phyloP scores from a whole-genome alignment of 2,113 vertebrate species.

The Polypterus senegalus region DNA sequence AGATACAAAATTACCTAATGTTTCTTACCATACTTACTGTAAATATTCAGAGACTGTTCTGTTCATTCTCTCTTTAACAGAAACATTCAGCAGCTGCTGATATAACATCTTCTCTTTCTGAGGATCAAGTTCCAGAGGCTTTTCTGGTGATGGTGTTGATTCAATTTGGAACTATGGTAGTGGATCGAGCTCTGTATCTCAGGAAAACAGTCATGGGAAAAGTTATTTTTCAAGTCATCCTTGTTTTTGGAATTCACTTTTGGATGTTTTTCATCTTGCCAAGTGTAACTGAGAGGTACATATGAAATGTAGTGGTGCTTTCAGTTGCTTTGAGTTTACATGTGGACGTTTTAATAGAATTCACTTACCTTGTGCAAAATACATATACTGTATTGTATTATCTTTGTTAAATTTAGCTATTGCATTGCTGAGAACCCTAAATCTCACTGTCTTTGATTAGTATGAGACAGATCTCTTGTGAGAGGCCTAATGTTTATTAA shows the following conservation, averaged over 20 bases:
- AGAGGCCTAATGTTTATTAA: too few relatives aligned
- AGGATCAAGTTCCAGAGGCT: constrained; percentile 87
- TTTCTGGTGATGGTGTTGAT: constrained; percentile 97
- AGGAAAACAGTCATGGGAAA: constrained; percentile 92
- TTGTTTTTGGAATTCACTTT: constrained; percentile 95
- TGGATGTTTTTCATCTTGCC: constrained; percentile 99
- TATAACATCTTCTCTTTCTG: constrained; percentile 89
- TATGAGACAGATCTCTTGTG: too few relatives aligned
- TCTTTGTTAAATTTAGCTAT: too few relatives aligned
- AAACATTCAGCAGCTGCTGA: constrained; percentile 92
- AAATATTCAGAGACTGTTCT: constrained; percentile 1
- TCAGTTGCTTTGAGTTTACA: not conserved
- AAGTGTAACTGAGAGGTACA: constrained; percentile 79
- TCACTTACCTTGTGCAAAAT: not conserved
- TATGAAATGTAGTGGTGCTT: not conserved
- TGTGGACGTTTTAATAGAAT: not conserved
- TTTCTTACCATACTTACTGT: too few relatives aligned
- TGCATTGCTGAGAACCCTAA: too few relatives aligned
- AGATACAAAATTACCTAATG: too few relatives aligned
- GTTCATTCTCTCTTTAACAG: constrained; percentile 38
- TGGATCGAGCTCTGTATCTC: constrained; percentile 90
- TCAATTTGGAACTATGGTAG: constrained; percentile 96
- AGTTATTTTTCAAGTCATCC: constrained; percentile 89
- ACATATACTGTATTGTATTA: not conserved
- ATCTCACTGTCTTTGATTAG: too few relatives aligned